Conservation (phyloP, 2,888 invertebrate species). For the Nomada lathburiana region DNA sequence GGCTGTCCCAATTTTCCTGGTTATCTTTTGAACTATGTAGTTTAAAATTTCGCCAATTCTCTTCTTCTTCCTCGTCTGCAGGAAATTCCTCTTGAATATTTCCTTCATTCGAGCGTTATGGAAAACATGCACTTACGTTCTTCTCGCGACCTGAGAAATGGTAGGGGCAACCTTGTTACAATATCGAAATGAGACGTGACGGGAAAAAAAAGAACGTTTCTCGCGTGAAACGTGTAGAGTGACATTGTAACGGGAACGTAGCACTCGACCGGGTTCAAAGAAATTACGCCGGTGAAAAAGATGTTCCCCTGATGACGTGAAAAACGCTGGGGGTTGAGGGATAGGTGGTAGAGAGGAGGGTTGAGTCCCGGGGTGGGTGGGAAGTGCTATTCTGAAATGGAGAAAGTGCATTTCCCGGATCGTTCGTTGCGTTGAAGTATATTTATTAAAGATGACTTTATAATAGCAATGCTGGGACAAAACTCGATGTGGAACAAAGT, state of each 20-base stretch:
- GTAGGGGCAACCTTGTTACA: neutral
- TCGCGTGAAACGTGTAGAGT: neutral
- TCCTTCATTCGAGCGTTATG: neutral
- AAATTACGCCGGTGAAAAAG: neutral
- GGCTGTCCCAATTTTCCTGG: neutral
- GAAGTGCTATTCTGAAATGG: constrained; percentile 1
- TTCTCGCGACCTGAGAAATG: neutral
- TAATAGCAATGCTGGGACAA: too few species aligned
- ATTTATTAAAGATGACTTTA: neutral
- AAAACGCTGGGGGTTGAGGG: neutral
- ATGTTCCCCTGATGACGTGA: constrained; percentile 5
- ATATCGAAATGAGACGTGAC: neutral
- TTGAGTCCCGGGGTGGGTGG: neutral
- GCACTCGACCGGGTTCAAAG: neutral
- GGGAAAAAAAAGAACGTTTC: neutral
- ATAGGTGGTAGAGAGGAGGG: neutral
- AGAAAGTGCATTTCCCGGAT: neutral
- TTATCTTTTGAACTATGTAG: neutral
- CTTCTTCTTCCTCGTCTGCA: neutral
- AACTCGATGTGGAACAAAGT: too few species aligned
- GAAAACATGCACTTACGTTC: neutral
- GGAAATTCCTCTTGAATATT: neutral
- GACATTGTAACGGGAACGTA: constrained; percentile 6
- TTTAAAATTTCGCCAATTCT: neutral
- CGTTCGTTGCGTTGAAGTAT: neutral